Evolutionary conservation across 2,888 invertebrate species (phyloP).

Genomic region (Molanna angustata): DNA sequence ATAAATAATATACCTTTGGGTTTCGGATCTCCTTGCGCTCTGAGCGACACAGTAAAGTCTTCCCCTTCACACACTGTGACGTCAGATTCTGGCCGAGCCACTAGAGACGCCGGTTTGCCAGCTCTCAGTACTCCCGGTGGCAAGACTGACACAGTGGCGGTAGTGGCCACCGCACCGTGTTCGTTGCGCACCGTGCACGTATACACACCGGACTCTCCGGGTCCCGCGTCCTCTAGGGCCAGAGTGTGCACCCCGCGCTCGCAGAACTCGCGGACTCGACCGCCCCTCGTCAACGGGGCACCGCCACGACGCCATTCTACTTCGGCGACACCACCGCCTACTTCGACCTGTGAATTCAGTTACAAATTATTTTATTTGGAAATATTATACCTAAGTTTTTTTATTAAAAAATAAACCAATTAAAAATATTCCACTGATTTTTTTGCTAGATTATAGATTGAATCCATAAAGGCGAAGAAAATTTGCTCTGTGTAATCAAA

Average conservation of each 20-base stretch:
- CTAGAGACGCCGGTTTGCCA: constrained; percentile 75
- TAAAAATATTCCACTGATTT: too few relatives aligned
- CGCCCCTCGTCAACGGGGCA: constrained; percentile 54
- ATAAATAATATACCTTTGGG: constrained; percentile 64
- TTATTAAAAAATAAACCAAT: too few relatives aligned
- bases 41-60: constrained; percentile 79
- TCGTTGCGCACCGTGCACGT: constrained; percentile 73
- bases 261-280: constrained; percentile 64
- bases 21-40: constrained; percentile 79
- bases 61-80: constrained; percentile 74
- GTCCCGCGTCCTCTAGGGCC: constrained; percentile 68
- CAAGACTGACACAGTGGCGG: constrained; percentile 69
- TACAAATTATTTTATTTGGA: too few relatives aligned
- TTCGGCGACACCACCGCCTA: constrained; percentile 36
- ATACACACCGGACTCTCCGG: constrained; percentile 72
- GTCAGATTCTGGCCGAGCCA: constrained; percentile 74
- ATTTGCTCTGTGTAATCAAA: too few relatives aligned
- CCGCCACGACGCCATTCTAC: constrained; percentile 75
- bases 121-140: constrained; percentile 57
- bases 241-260: constrained; percentile 71
- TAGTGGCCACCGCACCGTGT: constrained; percentile 70
- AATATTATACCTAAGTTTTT: too few relatives aligned
- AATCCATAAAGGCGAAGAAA: too few relatives aligned
- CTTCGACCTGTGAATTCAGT: too few relatives aligned
- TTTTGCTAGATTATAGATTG: too few relatives aligned